Evolutionary conservation across 2,113 vertebrate genomes (phyloP).

Genomic region (Hyperopisus bebe): DNA sequence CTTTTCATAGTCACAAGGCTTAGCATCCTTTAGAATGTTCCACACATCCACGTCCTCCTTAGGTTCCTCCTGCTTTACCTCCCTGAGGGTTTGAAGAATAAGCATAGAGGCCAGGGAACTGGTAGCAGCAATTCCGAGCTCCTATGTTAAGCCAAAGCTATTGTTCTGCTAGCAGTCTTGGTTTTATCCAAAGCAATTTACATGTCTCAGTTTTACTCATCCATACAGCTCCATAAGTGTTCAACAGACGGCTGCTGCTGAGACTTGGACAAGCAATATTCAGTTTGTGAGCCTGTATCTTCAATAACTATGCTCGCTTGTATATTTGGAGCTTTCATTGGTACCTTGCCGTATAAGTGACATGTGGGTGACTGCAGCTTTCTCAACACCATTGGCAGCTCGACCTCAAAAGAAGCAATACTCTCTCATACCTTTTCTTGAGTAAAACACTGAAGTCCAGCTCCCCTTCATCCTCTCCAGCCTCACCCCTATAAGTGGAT

Average conservation of each 20-base stretch:
- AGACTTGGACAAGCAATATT: background rate
- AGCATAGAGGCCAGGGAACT: background rate
- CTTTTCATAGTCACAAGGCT: constrained; percentile 83
- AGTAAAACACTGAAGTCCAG: constrained; percentile 81
- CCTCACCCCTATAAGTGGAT: constrained; percentile 58
- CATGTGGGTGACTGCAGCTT: background rate
- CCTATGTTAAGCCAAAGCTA: background rate
- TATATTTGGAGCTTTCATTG: background rate
- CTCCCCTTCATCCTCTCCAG: constrained; percentile 66
- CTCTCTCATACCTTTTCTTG: constrained; percentile 73
- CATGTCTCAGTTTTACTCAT: background rate
- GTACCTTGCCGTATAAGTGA: background rate
- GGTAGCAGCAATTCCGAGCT: background rate
- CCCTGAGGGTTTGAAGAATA: constrained; percentile 26
- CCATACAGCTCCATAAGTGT: background rate
- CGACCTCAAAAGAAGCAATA: background rate
- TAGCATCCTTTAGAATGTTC: constrained; percentile 77
- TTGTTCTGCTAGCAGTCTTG: background rate
- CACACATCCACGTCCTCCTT: constrained; percentile 72
- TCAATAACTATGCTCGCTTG: background rate
- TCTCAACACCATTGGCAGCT: background rate
- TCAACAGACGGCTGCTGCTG: background rate
- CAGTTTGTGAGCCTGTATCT: background rate
- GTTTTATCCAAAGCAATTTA: background rate
- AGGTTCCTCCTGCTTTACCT: constrained; percentile 54